Percentiles rank a stretch among this genome's conserved stretches.
Conservation (phyloP, 2,888 invertebrate species). For the Agrochola litura region DNA sequence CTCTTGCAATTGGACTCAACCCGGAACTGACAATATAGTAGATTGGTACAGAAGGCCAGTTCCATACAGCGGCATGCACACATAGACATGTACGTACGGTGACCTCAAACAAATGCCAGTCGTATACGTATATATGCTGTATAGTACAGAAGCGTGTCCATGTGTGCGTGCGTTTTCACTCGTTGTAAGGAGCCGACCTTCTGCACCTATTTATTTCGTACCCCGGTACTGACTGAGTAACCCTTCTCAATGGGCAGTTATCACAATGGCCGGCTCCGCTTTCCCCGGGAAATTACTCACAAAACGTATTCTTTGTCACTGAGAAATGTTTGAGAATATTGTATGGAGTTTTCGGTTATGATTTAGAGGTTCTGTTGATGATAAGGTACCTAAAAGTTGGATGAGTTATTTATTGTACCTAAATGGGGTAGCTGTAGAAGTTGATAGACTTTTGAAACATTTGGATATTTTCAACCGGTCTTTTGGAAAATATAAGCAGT, state of each 20-base stretch:
- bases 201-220: neutral
- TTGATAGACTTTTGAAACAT: neutral
- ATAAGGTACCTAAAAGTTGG: constrained; percentile 32
- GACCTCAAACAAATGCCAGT: neutral
- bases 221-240: constrained; percentile 63
- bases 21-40: constrained; percentile 42
- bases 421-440: constrained; percentile 5
- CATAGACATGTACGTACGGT: neutral
- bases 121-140: neutral
- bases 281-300: constrained; percentile 53
- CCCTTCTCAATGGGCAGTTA: constrained; percentile 62
- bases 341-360: constrained; percentile 50
- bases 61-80: neutral
- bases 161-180: neutral
- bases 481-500: neutral
- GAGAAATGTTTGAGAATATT: constrained; percentile 64
- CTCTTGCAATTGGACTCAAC: constrained; percentile 43
- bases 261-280: constrained; percentile 55
- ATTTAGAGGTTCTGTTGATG: constrained; percentile 36
- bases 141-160: neutral
- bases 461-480: neutral
- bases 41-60: constrained; percentile 5
- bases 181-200: neutral
- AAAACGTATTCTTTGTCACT: constrained; percentile 61
- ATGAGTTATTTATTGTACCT: constrained; percentile 33